Base-by-base conservation (phyloP, 2,888 invertebrate species). In the Tachystola acroxantha region DNA sequence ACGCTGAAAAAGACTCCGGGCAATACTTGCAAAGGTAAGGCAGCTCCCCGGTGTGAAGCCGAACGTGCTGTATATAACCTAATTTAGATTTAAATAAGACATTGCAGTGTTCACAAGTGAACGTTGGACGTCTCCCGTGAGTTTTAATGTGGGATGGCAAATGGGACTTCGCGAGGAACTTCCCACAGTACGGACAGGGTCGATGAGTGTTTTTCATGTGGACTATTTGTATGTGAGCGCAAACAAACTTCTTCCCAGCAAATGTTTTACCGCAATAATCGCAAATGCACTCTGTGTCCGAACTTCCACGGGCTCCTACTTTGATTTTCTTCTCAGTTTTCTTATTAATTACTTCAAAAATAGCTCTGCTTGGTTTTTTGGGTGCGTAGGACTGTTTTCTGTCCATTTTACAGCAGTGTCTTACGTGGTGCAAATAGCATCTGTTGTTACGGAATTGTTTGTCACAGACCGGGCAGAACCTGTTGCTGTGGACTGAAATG, bases 181-280 rank as follows among this genome's bases (percentile, higher is more conserved):
- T 84, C 0, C 81, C 84, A 10, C 85, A 85, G 43, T 75, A 64
- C 0, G 52, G 42, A 36, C 85, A 85, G 0, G 81, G 76, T 12
- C 57, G 52, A 30, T 84, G 84, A 0, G 84, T 82, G 26, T 69
- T 72, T 40, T 71, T 82, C 43, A 64, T 64, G 34, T 85, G 85
- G 0, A 84, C 81, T 6, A 77, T 81, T 45, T 79, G 74, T n/a
- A 85, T 84, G 16, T 85, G 85, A 0, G 84, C 75, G 0, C 63
- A 53, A 0, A 85, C 60, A 34, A 72, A 78, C 20, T 71, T 80
- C 43, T 79, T 84, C 0, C 69, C 74, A 0, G 73, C 64, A 37
- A 78, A 82, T 7, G 51, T 75, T 37, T 84, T 85, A 0, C 70
- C 64, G 24, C 85, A 85, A 34, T 81, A 73, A 39, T 84, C 78